These are phyloP conservation scores for Anguilla megastoma DNA, from an alignment of 2,797 vertebrate genomes.

Conservation along the genomic window DNA sequence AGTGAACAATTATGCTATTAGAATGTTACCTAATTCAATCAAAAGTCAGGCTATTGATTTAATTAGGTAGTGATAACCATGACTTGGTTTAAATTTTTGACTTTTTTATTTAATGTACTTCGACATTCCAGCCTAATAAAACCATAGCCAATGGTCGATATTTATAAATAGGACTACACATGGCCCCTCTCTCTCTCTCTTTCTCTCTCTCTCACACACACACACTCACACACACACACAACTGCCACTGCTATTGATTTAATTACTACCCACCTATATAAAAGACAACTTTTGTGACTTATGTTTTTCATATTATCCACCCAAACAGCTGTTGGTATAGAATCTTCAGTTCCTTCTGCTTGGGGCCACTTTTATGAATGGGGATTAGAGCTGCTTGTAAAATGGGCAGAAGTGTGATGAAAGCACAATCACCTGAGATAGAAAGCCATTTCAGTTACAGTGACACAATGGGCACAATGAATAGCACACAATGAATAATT, in stretches of 20 bases:
- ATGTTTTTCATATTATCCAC: background rate
- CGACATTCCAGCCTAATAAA: background rate
- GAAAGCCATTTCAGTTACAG: background rate
- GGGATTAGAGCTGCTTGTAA: background rate
- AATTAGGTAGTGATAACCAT: background rate
- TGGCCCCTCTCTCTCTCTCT: background rate
- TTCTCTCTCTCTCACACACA: background rate
- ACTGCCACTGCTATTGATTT: background rate
- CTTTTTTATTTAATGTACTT: too few relatives aligned
- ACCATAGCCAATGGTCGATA: background rate
- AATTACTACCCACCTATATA: background rate
- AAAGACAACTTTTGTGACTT: background rate
- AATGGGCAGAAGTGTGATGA: background rate
- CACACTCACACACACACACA: background rate
- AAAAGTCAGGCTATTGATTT: background rate
- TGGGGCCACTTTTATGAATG: background rate
- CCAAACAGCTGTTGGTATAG: background rate
- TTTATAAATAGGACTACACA: background rate
- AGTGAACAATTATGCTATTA: background rate
- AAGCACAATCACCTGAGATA: conserved; percentile 8
- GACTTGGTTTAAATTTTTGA: background rate
- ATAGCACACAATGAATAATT: conserved; percentile 7
- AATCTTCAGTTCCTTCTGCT: background rate
- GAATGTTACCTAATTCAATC: background rate
- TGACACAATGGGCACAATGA: background rate